Base-by-base conservation (phyloP, 1,140 invertebrate genomes). In the Aphelenchoides besseyi region DNA sequence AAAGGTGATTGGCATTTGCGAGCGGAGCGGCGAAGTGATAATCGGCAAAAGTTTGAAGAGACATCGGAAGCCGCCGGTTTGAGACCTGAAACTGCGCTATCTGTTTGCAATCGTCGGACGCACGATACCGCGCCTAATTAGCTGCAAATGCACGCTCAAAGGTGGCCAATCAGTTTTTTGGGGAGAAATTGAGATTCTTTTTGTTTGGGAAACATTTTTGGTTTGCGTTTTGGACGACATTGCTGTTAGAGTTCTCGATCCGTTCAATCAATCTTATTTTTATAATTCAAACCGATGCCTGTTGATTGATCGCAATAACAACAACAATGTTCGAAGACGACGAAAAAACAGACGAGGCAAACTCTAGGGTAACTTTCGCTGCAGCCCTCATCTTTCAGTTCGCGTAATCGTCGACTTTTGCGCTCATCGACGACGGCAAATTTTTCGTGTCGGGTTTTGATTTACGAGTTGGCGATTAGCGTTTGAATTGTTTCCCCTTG, bases 1-100 rank as follows among this genome's bases (percentile, higher is more conserved):
- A 48, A 48, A 48, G 23, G 41, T 48, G 41, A 48, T 48, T 48
- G 41, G 41, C 41, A 48, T 48, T 48, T 48, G 41, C n/a, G 41
- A 48, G 41, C 41, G 41, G 41, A 23, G 41, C 41, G 41, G 41
- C 41, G 23, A 23, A 48, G 41, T 48, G 41, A 48, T 48, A 48
- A 48, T 48, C 41, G 41, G 41, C 41, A 23, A 48, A 48, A 23
- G 23, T 23, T 23, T 12, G 12, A 12, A 23, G 12, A 48, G 41
- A 48, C 12, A 23, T 16, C 41, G 41, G 41, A 48, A 48, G 41
- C 41, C 41, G 41, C 12, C 41, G 41, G 41, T 48, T 48, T 48
- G 41, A 23, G 41, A 48, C 12, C 41, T 48, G 41, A 48, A 48
- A 48, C 41, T 48, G 41, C 41, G 41, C 41, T 48, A 48, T 48